Base-by-base conservation (phyloP, 2,797 vertebrate genomes). In the Sibirionetta formosa region DNA sequence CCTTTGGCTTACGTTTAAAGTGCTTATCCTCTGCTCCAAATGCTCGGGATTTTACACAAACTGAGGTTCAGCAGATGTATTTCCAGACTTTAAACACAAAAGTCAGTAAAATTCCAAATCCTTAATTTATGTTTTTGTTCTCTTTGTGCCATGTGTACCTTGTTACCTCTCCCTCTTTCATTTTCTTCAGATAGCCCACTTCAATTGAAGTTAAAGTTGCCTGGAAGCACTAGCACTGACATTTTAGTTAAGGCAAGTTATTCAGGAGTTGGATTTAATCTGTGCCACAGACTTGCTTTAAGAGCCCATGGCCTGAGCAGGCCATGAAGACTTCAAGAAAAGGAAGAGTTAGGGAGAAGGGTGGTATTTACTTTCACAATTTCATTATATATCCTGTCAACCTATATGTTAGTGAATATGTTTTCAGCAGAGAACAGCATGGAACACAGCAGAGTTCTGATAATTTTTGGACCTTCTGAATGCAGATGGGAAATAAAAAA, bases 1-100 rank as follows among this genome's bases (percentile, higher is more conserved):
- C 82, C 60, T 88, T 71, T 89, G 68, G 46, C 78, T 90, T 85
- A 63, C 73, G 51, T 92, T 92, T 81, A 88, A 93, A 91, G 46
- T 89, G 76, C 85, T 92, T 94, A 76, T 92, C 48, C 35, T 66
- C 24, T 90, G 19, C 19, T 93, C 85, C 92, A 63, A 72, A 80
- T 2, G 0, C n/a, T 85, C 11, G 3, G 71, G 82, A 75, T 83
- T 95, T 93, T 89, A 35, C 24, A 89, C 1, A 2, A 71, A 69
- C 64, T n/a, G 29, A 68, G 70, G 8, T 81, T 94, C 92, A 77
- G 27, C 29, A 61, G 36, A 96, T 92, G 42, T 9, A 53, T 54
- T 82, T 91, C 27, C 31, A 68, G 79, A 82, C n/a, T 83, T 82
- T 36, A 61, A 66, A 90, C 72, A 38, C 23, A 69, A 17, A 84